Evolutionary conservation across 2,888 invertebrate genomes (phyloP), one percentile per base, ranked within the genome.

Genomic region (Chelonus formosanus): DNA sequence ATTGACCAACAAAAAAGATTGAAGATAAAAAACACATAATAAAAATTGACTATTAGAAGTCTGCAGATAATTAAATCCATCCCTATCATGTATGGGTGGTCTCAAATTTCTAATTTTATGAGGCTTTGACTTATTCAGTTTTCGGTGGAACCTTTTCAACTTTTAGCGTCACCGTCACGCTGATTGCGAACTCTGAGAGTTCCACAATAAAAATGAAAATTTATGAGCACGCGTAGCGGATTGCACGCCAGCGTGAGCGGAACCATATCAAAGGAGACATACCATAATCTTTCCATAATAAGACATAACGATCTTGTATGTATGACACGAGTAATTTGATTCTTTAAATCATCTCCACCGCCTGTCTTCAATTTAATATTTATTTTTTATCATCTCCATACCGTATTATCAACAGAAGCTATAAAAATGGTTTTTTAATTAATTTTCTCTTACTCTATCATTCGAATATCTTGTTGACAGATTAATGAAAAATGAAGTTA

Each of bases 171-270:
- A 20, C 20, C 20, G 20, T 10, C 59, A 50, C 59, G 3, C 45
- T 47, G 45, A 59, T 59, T 40, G 60, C 60, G 8, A 60, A 36
- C 31, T 48, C 52, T 43, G 8, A 52, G 7, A 31, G 34, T 50
- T 60, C 40, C 60, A 60, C 55, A 10, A 44, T 60, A 36, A 59
- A 59, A 65, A 59, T 65, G 60, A 54, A 65, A 65, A 65, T 65
- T 65, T 65, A 65, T 40, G 65, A 60, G 65, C 55, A 60, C 65
- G 55, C 59, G 65, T 59, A 47, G 48, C 65, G 65, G 55, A 65
- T 65, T 65, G 65, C 54, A 32, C 60, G 55, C 65, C 65, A 65
- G 60, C 65, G 55, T 55, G 20, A 65, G 60, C 60, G 60, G 60
- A 60, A 50, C 52, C 40, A 40, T 60, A 60, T 60, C 60, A 60